Base-by-base conservation (phyloP, 1,140 invertebrate genomes). In the Trachymyrmex septentrionalis region DNA sequence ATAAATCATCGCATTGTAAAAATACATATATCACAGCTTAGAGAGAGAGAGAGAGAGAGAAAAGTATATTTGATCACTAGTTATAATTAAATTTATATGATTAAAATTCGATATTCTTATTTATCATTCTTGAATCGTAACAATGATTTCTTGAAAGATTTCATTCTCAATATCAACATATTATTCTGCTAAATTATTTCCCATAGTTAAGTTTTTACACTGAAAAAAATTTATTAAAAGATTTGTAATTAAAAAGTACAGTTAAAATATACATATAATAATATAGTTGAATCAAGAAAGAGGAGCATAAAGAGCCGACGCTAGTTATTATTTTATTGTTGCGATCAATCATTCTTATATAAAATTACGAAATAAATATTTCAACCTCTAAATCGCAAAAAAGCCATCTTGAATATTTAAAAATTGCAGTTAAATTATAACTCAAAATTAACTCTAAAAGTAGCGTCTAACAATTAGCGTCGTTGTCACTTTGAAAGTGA, bases 1-100 rank as follows among this genome's bases (percentile, higher is more conserved):
- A 57, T 66, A 2, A 78, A 64, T 78, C 21, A 76, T 76, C 57
- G 9, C 3, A 4, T 59, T 30, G 55, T 57, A n/a, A n/a, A n/a
- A n/a, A n/a, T 21, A 16, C 10, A 2, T 66, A 10, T 14, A 19
- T 16, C 4, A 6, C 34, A 44, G 6, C n/a, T 1, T 66, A 50
- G 12, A n/a, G n/a, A n/a, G n/a, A n/a, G n/a, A n/a, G n/a, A n/a
- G n/a, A n/a, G n/a, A n/a, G n/a, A n/a, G n/a, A n/a, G n/a, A 27
- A 66, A 66, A 44, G 2, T 48, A 27, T n/a, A 53, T 30, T 30
- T 10, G 12, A 14, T 57, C 0, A 21, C 9, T 21, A 57, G 2
- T 57, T 14, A 55, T 19, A 7, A n/a, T 0, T 30, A 6, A 24
- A 24, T 72, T 19, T 5, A 30, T 12, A 19, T 27, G n/a, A 57